Conservation (phyloP, 92 coral and sea anemone genomes). For the Hydrozoanthus gracilis region DNA sequence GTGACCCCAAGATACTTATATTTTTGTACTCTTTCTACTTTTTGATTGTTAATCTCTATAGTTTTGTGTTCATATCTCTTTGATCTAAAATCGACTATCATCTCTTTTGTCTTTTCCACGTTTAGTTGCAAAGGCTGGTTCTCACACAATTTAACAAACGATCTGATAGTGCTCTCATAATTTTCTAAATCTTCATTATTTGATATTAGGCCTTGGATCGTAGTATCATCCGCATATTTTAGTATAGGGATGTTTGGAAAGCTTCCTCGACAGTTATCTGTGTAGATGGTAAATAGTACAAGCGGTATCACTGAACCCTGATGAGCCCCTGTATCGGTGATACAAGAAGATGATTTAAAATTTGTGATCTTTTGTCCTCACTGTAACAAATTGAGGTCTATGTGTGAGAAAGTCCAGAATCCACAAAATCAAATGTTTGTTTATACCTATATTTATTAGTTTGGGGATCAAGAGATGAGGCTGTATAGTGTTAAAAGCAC, state of each 20-base stretch:
- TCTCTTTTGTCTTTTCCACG: conserved; percentile 15
- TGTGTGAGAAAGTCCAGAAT: not conserved
- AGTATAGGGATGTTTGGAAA: not conserved
- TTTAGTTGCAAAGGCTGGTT: not conserved
- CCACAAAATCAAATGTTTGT: not conserved
- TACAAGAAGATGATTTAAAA: not conserved
- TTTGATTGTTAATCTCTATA: not conserved
- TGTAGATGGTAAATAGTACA: conserved; percentile 5
- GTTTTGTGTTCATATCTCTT: too few species aligned
- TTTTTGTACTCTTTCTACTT: not conserved
- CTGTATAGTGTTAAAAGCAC: conserved; percentile 36
- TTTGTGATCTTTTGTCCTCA: not conserved
- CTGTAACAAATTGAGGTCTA: conserved; percentile 34
- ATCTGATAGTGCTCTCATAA: not conserved
- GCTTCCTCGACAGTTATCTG: not conserved
- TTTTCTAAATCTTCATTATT: not conserved
- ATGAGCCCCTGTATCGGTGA: not conserved
- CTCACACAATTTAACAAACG: not conserved
- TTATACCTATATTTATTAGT: not conserved
- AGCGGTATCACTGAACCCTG: conserved; percentile 22
- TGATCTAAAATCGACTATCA: not conserved
- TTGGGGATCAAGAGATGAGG: conserved; percentile 28
- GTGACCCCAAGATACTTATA: not conserved
- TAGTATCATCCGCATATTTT: conserved; percentile 15
- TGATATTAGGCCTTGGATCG: not conserved